Evolutionary conservation across 2,888 invertebrate genomes (phyloP).

Genomic region (Dione juno): DNA sequence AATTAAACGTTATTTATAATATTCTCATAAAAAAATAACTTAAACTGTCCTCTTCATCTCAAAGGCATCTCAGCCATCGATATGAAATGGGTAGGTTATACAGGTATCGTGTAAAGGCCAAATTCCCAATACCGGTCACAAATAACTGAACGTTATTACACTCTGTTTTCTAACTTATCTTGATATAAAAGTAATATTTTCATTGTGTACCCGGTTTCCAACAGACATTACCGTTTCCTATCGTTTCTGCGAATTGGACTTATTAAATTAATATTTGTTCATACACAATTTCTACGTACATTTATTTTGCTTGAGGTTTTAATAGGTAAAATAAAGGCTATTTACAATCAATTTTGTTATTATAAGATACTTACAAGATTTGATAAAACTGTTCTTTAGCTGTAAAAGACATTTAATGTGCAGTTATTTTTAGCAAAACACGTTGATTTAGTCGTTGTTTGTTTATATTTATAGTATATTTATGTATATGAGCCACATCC

Average conservation of each 20-base stretch:
- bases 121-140: conserved; percentile 54
- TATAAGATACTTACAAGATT: not conserved
- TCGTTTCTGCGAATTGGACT: conserved; percentile 19
- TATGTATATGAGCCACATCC: too few relatives aligned
- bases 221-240: conserved; percentile 29
- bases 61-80: conserved; percentile 10
- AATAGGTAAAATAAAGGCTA: not conserved
- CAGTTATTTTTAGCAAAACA: too few relatives aligned
- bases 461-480: too few relatives aligned
- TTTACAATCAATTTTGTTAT: not conserved
- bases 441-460: too few relatives aligned
- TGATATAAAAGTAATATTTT: conserved; percentile 41
- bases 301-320: conserved; percentile 1
- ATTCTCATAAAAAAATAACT: not conserved
- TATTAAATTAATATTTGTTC: conserved; percentile 32
- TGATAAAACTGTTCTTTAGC: too few relatives aligned
- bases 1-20: too few relatives aligned
- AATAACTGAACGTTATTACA: conserved; percentile 63
- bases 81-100: not conserved
- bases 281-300: conserved; percentile 1
- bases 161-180: conserved; percentile 42
- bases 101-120: not conserved
- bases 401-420: too few relatives aligned
- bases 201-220: conserved; percentile 29
- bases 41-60: not conserved